Conservation (phyloP, 35 echinoderm and acorn worm species). For the Apostichopus californicus region DNA sequence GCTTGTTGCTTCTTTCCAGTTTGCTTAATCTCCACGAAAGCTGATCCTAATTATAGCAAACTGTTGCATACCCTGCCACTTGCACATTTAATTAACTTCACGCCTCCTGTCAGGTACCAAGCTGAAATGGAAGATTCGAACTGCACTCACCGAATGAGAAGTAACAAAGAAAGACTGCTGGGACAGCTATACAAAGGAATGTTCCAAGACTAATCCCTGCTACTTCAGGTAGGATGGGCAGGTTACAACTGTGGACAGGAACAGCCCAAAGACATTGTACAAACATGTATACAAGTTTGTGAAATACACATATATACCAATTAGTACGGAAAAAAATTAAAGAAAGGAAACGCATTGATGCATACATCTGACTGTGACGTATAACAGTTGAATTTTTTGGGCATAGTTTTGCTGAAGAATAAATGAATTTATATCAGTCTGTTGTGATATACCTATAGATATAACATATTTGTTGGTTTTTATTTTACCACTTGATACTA, state of each 20-base stretch:
- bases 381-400: neutral
- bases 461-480: too few relatives aligned
- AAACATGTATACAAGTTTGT: neutral
- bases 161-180: conserved; percentile 11
- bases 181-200: conserved; percentile 40
- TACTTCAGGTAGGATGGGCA: neutral
- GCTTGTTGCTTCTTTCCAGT: neutral
- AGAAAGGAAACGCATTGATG: neutral
- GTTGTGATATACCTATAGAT: too few relatives aligned
- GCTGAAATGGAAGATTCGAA: too few relatives aligned
- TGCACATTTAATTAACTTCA: neutral
- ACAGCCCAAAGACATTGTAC: neutral
- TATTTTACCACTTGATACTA: too few relatives aligned
- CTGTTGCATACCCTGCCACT: neutral
- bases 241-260: conserved; percentile 8
- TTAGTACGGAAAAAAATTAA: neutral
- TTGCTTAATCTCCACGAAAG: neutral
- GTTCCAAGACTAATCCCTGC: conserved; percentile 21
- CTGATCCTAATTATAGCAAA: neutral
- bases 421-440: too few relatives aligned
- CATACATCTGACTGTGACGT: too few relatives aligned
- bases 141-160: conserved; percentile 34
- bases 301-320: neutral
- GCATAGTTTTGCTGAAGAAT: too few relatives aligned
- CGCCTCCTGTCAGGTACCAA: too few relatives aligned